These are phyloP conservation scores for Camponotus fellah DNA, from an alignment of 2,888 invertebrate genomes.

Conservation along the genomic window DNA sequence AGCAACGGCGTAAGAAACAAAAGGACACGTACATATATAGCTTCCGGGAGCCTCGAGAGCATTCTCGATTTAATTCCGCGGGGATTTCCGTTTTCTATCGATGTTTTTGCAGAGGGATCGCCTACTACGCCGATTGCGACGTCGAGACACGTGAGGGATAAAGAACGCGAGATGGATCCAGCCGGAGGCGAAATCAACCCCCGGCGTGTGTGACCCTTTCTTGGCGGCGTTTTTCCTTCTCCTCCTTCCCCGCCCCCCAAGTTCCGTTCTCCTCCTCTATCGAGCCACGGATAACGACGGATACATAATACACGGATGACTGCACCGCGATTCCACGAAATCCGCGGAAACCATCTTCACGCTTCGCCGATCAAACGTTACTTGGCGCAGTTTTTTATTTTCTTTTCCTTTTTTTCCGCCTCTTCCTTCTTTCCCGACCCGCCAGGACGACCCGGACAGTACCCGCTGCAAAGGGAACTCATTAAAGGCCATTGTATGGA, in stretches of 20 bases:
- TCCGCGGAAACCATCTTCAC: constrained; percentile 64
- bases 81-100: constrained; percentile 39
- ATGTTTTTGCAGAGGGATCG: constrained; percentile 30
- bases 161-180: not conserved
- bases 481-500: constrained; percentile 60
- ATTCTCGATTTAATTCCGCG: constrained; percentile 48
- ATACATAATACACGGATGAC: constrained; percentile 66
- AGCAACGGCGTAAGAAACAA: constrained; percentile 19
- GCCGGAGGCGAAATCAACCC: constrained; percentile 50
- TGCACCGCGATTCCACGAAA: constrained; percentile 64
- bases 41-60: constrained; percentile 23
- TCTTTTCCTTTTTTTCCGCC: not conserved
- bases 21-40: not conserved
- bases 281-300: constrained; percentile 62
- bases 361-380: constrained; percentile 63
- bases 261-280: constrained; percentile 2
- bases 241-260: not conserved
- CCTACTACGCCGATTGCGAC: constrained; percentile 27
- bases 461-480: constrained; percentile 55
- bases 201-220: constrained; percentile 43
- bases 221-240: constrained; percentile 39
- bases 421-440: constrained; percentile 15
- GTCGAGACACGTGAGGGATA: not conserved
- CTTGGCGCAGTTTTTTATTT: constrained; percentile 38
- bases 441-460: constrained; percentile 16